Percentiles rank a stretch among this genome's conserved stretches.
These are phyloP conservation scores for Drosophila lacicola DNA, from an alignment of 2,888 invertebrate genomes.

Conservation along the genomic window DNA sequence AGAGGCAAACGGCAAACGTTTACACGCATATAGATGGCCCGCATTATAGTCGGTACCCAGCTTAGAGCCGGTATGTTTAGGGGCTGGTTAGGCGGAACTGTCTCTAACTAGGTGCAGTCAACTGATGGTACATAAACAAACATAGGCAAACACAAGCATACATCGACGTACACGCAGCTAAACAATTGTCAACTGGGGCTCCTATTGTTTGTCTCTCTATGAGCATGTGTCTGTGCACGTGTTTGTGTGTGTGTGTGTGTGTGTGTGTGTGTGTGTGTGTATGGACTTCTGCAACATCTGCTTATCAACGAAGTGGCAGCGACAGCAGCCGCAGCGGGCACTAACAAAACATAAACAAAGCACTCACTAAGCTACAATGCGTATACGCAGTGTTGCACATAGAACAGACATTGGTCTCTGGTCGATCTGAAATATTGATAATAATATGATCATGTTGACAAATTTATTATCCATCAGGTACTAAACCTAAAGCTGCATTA, in stretches of 20 bases:
- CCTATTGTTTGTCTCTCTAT: slow-evolving; percentile 56
- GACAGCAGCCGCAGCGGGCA: slow-evolving; percentile 11
- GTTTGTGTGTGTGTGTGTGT: slow-evolving; percentile 15
- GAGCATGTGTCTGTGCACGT: neutral
- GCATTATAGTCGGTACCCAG: slow-evolving; percentile 55
- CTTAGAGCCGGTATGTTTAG: neutral
- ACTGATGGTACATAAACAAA: slow-evolving; percentile 56
- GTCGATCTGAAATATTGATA: slow-evolving; percentile 4
- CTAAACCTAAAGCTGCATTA: no score
- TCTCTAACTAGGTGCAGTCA: slow-evolving; percentile 69
- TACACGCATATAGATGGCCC: slow-evolving; percentile 77
- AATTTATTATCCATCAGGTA: no score
- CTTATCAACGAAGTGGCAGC: slow-evolving; percentile 72
- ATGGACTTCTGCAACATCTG: slow-evolving; percentile 39
- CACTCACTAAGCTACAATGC: slow-evolving; percentile 34
- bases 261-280: slow-evolving; percentile 13
- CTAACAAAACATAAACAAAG: slow-evolving; percentile 41
- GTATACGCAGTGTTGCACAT: slow-evolving; percentile 59
- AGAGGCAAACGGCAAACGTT: slow-evolving; percentile 58
- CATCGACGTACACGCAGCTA: slow-evolving; percentile 35
- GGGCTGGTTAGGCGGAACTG: neutral
- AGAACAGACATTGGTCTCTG: slow-evolving; percentile 9
- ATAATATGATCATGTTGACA: no score
- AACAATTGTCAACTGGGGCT: slow-evolving; percentile 66
- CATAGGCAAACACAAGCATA: slow-evolving; percentile 27